A percentile compares a stretch with the other conserved stretches of the same genome.
Evolutionary conservation across 1,140 invertebrate species (phyloP).

Genomic region (Battus philenor): DNA sequence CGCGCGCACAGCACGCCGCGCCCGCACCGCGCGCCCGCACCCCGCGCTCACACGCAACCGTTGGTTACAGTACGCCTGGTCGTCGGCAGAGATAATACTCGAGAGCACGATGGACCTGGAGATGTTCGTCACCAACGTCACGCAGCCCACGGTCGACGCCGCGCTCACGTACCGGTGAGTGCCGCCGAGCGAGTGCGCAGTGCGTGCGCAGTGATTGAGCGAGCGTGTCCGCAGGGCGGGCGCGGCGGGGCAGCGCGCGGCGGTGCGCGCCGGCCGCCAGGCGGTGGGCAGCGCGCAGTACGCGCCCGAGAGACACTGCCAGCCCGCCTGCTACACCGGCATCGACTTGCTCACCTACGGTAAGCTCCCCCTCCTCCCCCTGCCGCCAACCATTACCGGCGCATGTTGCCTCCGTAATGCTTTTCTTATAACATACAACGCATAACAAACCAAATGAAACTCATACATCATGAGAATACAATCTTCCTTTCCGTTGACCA

Average conservation of each 20-base stretch:
- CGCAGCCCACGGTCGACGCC: constrained; percentile 22
- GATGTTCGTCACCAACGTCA: constrained; percentile 33
- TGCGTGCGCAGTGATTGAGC: not conserved
- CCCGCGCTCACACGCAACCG: constrained; percentile 32
- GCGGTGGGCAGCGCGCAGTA: constrained; percentile 28
- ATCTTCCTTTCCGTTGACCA: too few species aligned
- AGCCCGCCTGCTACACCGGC: constrained; percentile 51
- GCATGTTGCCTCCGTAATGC: too few species aligned
- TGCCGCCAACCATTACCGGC: too few species aligned
- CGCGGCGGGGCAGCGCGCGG: constrained; percentile 13
- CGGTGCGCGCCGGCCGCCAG: constrained; percentile 18
- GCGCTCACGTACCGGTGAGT: constrained; percentile 27
- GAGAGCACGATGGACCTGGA: constrained; percentile 40
- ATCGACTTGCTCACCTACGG: too few species aligned
- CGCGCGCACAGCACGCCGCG: constrained; percentile 49
- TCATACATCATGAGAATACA: too few species aligned
- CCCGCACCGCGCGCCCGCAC: constrained; percentile 30
- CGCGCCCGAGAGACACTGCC: constrained; percentile 39
- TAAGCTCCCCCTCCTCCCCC: too few species aligned
- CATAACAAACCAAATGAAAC: too few species aligned
- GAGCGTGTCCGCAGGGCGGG: constrained; percentile 15
- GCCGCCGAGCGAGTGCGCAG: too few species aligned
- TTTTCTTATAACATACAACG: too few species aligned
- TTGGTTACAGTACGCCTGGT: constrained; percentile 30
- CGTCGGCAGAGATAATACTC: constrained; percentile 30